phyloP scores from a whole-genome alignment of 2,888 invertebrate genomes.

The Linnaemya tessellans region DNA sequence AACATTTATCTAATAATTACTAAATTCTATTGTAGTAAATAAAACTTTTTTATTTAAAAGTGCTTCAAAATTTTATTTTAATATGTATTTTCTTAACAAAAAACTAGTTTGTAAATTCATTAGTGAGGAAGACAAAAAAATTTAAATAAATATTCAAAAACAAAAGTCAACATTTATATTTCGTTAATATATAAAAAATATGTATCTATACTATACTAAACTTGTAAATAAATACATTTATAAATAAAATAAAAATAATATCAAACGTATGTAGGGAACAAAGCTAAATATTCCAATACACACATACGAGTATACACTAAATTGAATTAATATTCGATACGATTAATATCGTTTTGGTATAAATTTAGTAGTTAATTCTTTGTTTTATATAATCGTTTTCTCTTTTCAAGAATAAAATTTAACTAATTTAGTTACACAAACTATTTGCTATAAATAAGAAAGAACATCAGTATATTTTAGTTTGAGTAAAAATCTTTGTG shows the following conservation, averaged over 20 bases:
- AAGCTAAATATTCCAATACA: conserved; percentile 55
- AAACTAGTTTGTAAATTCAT: conserved; percentile 49
- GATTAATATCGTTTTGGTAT: conserved; percentile 56
- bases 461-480: conserved; percentile 50
- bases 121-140: conserved; percentile 65
- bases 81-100: conserved; percentile 51
- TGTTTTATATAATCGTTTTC: conserved; percentile 22
- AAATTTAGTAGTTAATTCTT: conserved; percentile 41
- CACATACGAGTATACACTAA: conserved; percentile 57
- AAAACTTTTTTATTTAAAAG: conserved; percentile 61
- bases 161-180: conserved; percentile 65
- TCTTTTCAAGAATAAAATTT: conserved; percentile 53
- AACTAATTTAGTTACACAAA: conserved; percentile 50
- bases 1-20: conserved; percentile 45
- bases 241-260: conserved; percentile 61
- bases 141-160: conserved; percentile 66
- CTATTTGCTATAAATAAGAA: conserved; percentile 33
- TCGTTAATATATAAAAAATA: conserved; percentile 49
- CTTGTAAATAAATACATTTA: conserved; percentile 42
- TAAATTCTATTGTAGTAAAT: conserved; percentile 52
- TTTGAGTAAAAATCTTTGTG: conserved; percentile 67
- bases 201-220: conserved; percentile 36
- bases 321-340: conserved; percentile 63
- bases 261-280: conserved; percentile 60
- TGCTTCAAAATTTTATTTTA: conserved; percentile 64